Percentiles rank a stretch among this genome's conserved stretches.
These are phyloP conservation scores for Pocillopora verrucosa DNA, from an alignment of 64 coral and sea anemone species.

Conservation along the genomic window DNA sequence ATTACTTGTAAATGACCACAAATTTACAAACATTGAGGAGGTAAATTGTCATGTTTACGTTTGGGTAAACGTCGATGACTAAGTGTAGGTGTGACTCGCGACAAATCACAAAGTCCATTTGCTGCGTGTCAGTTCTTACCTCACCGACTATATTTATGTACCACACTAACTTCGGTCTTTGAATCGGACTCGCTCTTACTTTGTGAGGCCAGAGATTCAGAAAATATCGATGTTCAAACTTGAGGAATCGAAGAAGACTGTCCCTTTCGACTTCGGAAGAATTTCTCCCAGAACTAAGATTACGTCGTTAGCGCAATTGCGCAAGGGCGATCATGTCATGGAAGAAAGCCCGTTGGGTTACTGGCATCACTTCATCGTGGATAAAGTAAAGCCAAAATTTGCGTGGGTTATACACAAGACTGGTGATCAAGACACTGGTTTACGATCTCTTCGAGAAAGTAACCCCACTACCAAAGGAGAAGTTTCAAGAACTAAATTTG, in stretches of 20 bases:
- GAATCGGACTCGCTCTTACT: not conserved
- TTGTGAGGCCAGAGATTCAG: not conserved
- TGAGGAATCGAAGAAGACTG: not conserved
- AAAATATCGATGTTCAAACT: conserved; percentile 13
- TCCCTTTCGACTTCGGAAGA: conserved; percentile 51
- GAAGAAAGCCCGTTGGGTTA: conserved; percentile 84
- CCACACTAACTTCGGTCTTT: not conserved
- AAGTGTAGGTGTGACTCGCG: too few species aligned
- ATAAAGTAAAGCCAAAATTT: conserved; percentile 87
- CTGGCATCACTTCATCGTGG: conserved; percentile 94
- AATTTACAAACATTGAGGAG: too few species aligned
- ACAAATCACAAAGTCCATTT: not conserved
- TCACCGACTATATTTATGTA: not conserved
- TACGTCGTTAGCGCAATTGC: conserved; percentile 66
- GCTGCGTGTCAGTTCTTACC: too few species aligned
- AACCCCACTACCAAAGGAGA: conserved; percentile 73
- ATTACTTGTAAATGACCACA: not conserved
- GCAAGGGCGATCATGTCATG: conserved; percentile 88
- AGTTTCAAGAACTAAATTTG: conserved; percentile 73
- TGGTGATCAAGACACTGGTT: conserved; percentile 74
- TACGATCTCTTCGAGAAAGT: conserved; percentile 59
- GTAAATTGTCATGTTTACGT: too few species aligned
- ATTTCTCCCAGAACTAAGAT: conserved; percentile 86
- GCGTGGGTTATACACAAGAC: conserved; percentile 91
- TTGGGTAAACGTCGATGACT: too few species aligned